These are phyloP conservation scores for Trialeurodes vaporariorum DNA, from an alignment of 1,140 invertebrate genomes.

Conservation along the genomic window DNA sequence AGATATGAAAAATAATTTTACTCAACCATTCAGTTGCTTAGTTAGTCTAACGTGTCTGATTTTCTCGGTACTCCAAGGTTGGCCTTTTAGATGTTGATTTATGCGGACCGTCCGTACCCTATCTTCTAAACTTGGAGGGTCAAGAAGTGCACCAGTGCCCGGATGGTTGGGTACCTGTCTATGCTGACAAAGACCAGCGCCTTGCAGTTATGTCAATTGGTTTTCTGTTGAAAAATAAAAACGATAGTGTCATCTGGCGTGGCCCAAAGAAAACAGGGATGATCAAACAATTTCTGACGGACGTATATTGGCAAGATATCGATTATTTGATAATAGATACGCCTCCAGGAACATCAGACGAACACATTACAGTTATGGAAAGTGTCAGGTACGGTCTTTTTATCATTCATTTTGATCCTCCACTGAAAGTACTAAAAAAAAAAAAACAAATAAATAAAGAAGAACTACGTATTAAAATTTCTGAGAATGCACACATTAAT, in stretches of 20 bases:
- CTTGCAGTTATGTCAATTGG: slow-evolving; percentile 89
- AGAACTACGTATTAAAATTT: too few relatives aligned
- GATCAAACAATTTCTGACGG: slow-evolving; percentile 86
- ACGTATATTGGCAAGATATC: slow-evolving; percentile 84
- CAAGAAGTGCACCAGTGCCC: slow-evolving; percentile 84
- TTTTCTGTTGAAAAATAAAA: slow-evolving; percentile 66
- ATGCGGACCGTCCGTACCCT: slow-evolving; percentile 86
- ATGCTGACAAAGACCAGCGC: slow-evolving; percentile 62
- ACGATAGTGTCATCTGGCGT: slow-evolving; percentile 89
- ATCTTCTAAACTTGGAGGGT: slow-evolving; percentile 66
- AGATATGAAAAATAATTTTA: slow-evolving; percentile 3
- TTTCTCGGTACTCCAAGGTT: slow-evolving; percentile 46
- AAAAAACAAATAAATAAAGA: too few relatives aligned
- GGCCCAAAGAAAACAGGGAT: slow-evolving; percentile 90
- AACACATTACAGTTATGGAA: slow-evolving; percentile 65
- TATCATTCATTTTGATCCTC: background rate
- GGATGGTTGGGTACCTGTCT: slow-evolving; percentile 93
- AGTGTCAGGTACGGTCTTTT: slow-evolving; percentile 3
- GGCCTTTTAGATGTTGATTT: slow-evolving; percentile 90
- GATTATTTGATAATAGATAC: slow-evolving; percentile 88
- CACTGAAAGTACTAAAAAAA: too few relatives aligned
- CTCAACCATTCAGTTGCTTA: too few relatives aligned
- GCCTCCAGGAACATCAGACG: slow-evolving; percentile 92
- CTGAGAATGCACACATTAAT: background rate
- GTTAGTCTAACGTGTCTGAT: too few relatives aligned